Percentiles rank a stretch among this genome's conserved stretches.
These are phyloP conservation scores for Accipiter virgatus DNA, from an alignment of 2,113 vertebrate genomes.

Conservation along the genomic window DNA sequence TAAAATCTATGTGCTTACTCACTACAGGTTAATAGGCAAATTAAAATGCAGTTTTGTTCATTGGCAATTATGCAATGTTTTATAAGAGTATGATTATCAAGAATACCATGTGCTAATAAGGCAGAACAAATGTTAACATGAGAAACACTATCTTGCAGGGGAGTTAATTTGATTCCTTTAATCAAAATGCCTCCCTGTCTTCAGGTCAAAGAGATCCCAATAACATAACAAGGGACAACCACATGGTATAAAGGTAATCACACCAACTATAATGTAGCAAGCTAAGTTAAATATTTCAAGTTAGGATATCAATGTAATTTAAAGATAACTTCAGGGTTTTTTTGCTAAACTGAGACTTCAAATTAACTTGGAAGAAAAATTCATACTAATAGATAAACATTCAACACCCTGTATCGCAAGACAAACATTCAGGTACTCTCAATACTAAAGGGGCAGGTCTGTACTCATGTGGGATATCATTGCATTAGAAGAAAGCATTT, in stretches of 20 bases:
- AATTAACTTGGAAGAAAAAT: neutral
- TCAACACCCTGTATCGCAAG: neutral
- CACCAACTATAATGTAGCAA: neutral
- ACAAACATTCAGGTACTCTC: neutral
- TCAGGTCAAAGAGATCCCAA: neutral
- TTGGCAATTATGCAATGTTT: neutral
- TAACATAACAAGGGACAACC: neutral
- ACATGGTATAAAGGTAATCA: neutral
- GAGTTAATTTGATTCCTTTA: neutral
- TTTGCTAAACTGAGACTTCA: neutral
- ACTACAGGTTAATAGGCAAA: neutral
- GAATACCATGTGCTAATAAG: neutral
- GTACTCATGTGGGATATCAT: neutral
- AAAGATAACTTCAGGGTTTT: neutral
- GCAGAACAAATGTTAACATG: neutral
- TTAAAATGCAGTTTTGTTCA: neutral
- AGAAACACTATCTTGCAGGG: neutral
- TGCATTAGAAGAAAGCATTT: neutral
- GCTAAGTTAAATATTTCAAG: neutral
- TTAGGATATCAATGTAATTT: neutral
- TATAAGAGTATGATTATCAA: neutral
- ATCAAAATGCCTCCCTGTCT: neutral
- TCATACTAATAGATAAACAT: neutral
- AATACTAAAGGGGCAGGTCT: neutral
- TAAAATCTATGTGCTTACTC: neutral